Evolutionary conservation across 2,888 invertebrate species (phyloP), one percentile per base, ranked within the genome.

Genomic region (Caenorhabditis plicata): DNA sequence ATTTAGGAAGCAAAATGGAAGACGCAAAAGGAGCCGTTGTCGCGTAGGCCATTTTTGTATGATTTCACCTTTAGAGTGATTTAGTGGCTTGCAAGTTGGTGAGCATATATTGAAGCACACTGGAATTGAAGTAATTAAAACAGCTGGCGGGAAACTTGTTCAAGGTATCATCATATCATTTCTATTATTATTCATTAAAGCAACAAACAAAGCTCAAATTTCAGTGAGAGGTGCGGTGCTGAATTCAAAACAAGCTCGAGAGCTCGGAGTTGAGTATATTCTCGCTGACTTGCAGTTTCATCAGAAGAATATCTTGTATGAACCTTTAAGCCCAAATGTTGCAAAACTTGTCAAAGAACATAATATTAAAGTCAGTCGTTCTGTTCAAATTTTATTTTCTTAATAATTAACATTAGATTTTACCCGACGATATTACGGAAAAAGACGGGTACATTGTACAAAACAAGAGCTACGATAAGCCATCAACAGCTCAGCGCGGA

Each of bases 1-100:
- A 80, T 41, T 35, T 80, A 17, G 80, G 80, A 36, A 77, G 64
- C 7, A 80, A 79, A 36, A 80, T 81, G 77, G 80, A 80, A 38
- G 76, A 74, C 39, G 80, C 80, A 11, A 80, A 78, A 46, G 78
- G 77, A 8, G 78, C 74, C 5, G 74, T 80, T 13, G 73, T 77
- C 41, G 74, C 63, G 68, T 69, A 31, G 38, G 39, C 17, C 32
- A 7, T 26, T 33, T 11, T 25, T 8, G 9, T 2, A 11, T 23
- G 26, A 0, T 41, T 9, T 17, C 20, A 23, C n/a, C 36, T 17
- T 27, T 22, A 5, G 25, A 51, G 27, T 11, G 22, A 52, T 67
- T 47, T 41, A 75, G 77, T 17, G 80, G 80, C 3, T 48, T 80
- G 0, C 76, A 80, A 62, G 75, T 65, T 1, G 77, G 79, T 31